Base-by-base conservation (phyloP, 2,797 vertebrate species). In the Lerista edwardsae region DNA sequence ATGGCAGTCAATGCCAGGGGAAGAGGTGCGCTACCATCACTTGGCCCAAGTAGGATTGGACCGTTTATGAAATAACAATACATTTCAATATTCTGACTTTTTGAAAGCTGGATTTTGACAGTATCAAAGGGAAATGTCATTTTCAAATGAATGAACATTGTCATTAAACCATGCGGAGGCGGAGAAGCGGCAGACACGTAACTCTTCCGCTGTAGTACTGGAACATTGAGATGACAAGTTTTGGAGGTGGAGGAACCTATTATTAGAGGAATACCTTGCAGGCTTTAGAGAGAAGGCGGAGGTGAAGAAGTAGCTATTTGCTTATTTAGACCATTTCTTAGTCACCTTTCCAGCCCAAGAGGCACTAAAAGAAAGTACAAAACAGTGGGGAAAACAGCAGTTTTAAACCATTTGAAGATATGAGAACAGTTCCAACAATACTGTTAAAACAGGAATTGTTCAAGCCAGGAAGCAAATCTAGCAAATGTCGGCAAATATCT, bases 91-190 rank as follows among this genome's bases (percentile, higher is more conserved):
- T 57, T 80, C 71, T 75, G 62, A 73, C 84, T 78, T 44, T 36
- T 75, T 41, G 67, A 68, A 80, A 68, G 47, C 47, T 47, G 62
- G 29, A 44, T 68, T 85, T 72, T 85, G 69, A 79, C 83, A 74
- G 31, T 85, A 80, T 80, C 77, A 80, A 80, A 75, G 71, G 64
- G 55, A 75, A 65, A 68, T 23, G 62, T 23, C 61, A 57, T 34
- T 75, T 68, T 51, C 39, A 80, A 85, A 67, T 31, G 62, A 80
- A 85, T 21, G 71, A 80, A 80, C 34, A 75, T 47, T 83, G 72
- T 83, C 72, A 55, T 83, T 83, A 68, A 75, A 75, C 36, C 61
- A 59, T 41, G 34, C 57, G 47, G 61, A 67, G 44, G 71, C 74
- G 47, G 21, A 75, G 77, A 80, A 44, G 19, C 62, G 31, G 29